These are phyloP conservation scores for Hylaea fasciaria DNA, from an alignment of 2,888 invertebrate species.

Conservation along the genomic window DNA sequence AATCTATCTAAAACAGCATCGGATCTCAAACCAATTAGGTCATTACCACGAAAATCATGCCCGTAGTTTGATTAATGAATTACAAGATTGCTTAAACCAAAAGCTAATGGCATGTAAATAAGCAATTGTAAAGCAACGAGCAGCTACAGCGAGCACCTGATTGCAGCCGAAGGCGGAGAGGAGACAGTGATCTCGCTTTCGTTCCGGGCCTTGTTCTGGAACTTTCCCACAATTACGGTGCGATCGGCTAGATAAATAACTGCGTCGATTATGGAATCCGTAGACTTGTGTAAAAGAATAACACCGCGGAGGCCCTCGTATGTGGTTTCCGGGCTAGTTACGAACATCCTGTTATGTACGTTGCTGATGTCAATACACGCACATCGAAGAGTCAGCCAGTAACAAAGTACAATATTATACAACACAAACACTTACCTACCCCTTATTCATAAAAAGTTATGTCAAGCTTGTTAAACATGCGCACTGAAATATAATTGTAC, in stretches of 20 bases:
- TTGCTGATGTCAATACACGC: background rate
- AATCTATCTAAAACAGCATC: constrained; percentile 6
- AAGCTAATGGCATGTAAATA: constrained; percentile 40
- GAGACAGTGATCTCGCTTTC: constrained; percentile 64
- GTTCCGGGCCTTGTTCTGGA: constrained; percentile 70
- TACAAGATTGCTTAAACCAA: constrained; percentile 9
- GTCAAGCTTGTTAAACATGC: too few species aligned
- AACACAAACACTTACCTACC: too few species aligned
- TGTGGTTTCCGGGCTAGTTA: constrained; percentile 14
- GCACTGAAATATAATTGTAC: too few species aligned
- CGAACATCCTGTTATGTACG: constrained; percentile 16
- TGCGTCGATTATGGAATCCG: constrained; percentile 29
- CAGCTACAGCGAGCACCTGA: constrained; percentile 35
- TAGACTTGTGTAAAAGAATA: constrained; percentile 3
- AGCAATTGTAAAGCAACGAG: constrained; percentile 32
- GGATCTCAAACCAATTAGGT: constrained; percentile 1
- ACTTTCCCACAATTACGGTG: constrained; percentile 72
- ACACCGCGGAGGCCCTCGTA: background rate
- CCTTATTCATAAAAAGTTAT: too few species aligned
- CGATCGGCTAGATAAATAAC: constrained; percentile 55
- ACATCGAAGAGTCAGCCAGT: constrained; percentile 1
- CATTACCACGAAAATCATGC: background rate
- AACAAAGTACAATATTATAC: too few species aligned
- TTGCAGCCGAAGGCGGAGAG: constrained; percentile 48
- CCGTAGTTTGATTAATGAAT: constrained; percentile 4